Conservation (phyloP, 2,113 vertebrate genomes). For the Hippolais icterina region DNA sequence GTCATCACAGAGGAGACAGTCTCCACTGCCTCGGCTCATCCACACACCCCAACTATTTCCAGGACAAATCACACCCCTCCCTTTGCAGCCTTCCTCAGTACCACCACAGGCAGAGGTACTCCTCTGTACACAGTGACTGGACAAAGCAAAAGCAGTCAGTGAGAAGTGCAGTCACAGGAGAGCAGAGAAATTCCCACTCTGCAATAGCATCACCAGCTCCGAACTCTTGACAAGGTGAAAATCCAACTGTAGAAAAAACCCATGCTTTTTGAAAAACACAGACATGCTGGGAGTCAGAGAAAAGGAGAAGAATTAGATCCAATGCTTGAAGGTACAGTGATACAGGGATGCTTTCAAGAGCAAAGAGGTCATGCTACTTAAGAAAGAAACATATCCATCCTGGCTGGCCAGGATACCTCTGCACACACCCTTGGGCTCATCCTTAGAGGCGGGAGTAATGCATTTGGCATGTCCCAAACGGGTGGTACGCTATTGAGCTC, state of each 20-base stretch:
- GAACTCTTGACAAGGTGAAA: not conserved
- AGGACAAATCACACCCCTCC: not conserved
- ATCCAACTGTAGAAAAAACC: not conserved
- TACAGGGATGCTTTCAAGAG: not conserved
- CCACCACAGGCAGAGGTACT: not conserved
- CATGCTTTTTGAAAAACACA: not conserved
- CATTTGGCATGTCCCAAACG: fast-evolving
- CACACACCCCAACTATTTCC: not conserved
- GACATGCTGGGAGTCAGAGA: not conserved
- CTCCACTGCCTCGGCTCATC: not conserved
- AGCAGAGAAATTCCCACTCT: not conserved
- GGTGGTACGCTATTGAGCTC: not conserved
- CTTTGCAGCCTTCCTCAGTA: not conserved
- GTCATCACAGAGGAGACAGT: not conserved
- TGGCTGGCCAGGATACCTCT: not conserved
- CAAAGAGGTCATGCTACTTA: not conserved
- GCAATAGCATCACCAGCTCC: not conserved
- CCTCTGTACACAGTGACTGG: not conserved
- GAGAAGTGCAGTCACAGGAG: not conserved
- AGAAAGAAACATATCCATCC: not conserved
- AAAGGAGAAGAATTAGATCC: not conserved
- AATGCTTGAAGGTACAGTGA: not conserved
- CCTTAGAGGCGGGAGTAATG: not conserved
- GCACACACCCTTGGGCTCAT: not conserved
- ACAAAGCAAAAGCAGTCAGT: not conserved